A percentile compares a stretch with the other conserved stretches of the same genome.
phyloP scores from a whole-genome alignment of 2,888 invertebrate species.

The Drosophila siamana region DNA sequence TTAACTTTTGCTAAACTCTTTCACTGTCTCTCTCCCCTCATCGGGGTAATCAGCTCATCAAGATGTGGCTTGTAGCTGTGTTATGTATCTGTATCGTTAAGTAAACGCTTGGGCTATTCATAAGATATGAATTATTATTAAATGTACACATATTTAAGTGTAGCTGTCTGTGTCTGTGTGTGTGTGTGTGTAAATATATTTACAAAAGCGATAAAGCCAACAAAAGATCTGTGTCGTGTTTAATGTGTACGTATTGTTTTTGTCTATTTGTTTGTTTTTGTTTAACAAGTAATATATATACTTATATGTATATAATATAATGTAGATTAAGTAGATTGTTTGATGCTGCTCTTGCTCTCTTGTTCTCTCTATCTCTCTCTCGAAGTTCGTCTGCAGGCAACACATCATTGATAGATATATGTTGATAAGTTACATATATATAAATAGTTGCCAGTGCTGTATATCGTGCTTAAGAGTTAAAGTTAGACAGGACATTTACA shows the following conservation, averaged over 20 bases:
- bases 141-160: conserved; percentile 5
- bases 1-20: conserved; percentile 63
- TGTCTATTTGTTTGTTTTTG: conserved; percentile 43
- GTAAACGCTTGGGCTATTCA: conserved; percentile 35
- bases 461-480: conserved; percentile 9
- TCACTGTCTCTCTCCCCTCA: conserved; percentile 29
- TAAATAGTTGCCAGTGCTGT: conserved; percentile 37
- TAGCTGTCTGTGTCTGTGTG: no score
- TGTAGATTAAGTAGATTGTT: conserved; percentile 60
- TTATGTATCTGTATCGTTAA: conserved; percentile 28
- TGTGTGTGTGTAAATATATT: conserved; percentile 60
- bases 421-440: conserved; percentile 24
- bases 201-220: conserved; percentile 72
- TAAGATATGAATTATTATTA: conserved; percentile 39
- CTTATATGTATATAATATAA: conserved; percentile 38
- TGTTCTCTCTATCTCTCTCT: conserved; percentile 9
- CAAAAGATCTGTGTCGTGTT: conserved; percentile 60
- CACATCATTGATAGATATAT: conserved; percentile 29
- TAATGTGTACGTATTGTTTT: conserved; percentile 31
- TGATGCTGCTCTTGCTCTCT: conserved; percentile 48
- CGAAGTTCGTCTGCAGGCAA: conserved; percentile 37
- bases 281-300: conserved; percentile 53
- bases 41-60: conserved; percentile 24
- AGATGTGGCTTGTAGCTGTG: conserved; percentile 16
- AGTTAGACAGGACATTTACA: conserved; percentile 60